Evolutionary conservation across 1,140 invertebrate genomes (phyloP).

Genomic region (Metopolophium dirhodum): DNA sequence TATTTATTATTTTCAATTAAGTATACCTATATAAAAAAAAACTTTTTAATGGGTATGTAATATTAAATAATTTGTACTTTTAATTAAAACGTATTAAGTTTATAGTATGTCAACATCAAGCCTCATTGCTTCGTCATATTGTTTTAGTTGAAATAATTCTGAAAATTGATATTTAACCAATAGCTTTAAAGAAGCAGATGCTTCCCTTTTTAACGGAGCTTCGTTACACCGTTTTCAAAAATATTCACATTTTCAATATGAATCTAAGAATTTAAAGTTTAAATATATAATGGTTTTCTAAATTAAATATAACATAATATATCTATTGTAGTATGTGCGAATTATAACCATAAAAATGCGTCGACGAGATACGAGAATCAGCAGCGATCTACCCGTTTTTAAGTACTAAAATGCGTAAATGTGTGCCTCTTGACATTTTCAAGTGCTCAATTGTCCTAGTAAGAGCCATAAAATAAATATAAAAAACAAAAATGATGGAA

Average conservation of each 20-base stretch:
- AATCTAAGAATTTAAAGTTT: not conserved
- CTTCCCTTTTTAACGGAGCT: not conserved
- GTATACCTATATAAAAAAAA: not conserved
- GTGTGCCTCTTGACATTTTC: not conserved
- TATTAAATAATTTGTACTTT: not conserved
- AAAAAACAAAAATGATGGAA: not conserved
- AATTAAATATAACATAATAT: not conserved
- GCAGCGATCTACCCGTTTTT: not conserved
- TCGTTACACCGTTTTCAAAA: not conserved
- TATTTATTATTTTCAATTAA: not conserved
- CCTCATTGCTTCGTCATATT: not conserved
- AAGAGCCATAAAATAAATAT: conserved; percentile 3
- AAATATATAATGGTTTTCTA: not conserved
- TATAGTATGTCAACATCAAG: not conserved
- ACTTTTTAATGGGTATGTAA: not conserved
- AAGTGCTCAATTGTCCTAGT: not conserved
- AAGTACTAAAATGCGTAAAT: conserved; percentile 10
- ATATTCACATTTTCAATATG: not conserved
- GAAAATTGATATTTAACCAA: not conserved
- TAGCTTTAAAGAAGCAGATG: too few species aligned
- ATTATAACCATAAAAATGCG: not conserved
- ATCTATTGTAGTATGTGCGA: not conserved
- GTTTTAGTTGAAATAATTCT: not conserved
- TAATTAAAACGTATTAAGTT: not conserved
- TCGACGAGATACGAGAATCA: not conserved